phyloP scores from a whole-genome alignment of 2,888 invertebrate genomes.

The Calameuta idolon region DNA sequence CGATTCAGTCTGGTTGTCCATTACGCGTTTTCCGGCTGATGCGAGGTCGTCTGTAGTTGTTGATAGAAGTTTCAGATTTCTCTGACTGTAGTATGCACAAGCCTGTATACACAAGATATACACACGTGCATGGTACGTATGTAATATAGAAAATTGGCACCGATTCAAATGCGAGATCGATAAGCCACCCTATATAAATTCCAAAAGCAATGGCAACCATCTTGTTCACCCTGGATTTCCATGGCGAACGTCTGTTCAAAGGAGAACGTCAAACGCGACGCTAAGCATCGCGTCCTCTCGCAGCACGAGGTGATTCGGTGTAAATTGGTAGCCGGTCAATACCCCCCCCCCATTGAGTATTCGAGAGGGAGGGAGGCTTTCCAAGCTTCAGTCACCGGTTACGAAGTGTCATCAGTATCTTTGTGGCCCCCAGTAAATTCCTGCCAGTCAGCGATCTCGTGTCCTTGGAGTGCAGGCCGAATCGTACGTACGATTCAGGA shows the following conservation, averaged over 20 bases:
- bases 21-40: too few relatives aligned
- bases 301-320: neutral
- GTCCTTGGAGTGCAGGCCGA: neutral
- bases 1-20: too few relatives aligned
- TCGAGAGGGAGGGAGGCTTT: neutral
- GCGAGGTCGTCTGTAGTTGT: neutral
- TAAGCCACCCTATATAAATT: neutral
- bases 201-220: neutral
- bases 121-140: neutral
- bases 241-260: neutral
- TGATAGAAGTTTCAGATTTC: neutral
- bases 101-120: neutral
- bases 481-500: constrained; percentile 22
- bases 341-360: neutral
- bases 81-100: neutral
- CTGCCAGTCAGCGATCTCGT: constrained; percentile 19
- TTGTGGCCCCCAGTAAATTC: constrained; percentile 26
- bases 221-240: neutral
- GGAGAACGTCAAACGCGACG: neutral
- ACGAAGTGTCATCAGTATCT: constrained; percentile 18
- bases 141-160: neutral
- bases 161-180: neutral
- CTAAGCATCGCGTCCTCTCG: neutral
- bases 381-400: neutral
- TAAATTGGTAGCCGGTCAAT: neutral